These are phyloP conservation scores for Halocynthia aurantium DNA, from an alignment of 23 tunicate genomes.

Conservation along the genomic window DNA sequence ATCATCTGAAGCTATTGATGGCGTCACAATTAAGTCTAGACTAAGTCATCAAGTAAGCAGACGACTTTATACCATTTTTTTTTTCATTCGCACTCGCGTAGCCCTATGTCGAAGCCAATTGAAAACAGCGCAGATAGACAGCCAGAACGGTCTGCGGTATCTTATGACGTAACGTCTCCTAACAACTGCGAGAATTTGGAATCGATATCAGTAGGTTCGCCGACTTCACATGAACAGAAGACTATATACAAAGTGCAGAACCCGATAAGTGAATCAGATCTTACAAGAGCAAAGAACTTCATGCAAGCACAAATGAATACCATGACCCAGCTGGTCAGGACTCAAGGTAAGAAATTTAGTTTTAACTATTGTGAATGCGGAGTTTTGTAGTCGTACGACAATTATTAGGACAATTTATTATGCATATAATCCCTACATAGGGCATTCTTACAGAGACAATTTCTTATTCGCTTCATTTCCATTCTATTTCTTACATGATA, in stretches of 20 bases:
- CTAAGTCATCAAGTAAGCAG: no score
- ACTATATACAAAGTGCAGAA: conserved; percentile 35
- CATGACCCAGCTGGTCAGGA: conserved; percentile 37
- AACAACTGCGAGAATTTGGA: neutral
- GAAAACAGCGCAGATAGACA: no score
- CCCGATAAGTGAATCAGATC: conserved; percentile 23
- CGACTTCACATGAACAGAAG: conserved; percentile 1
- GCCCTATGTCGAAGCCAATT: no score
- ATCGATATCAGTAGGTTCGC: neutral
- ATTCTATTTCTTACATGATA: no score
- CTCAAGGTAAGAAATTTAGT: neutral
- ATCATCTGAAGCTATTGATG: no score
- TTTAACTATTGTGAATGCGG: no score
- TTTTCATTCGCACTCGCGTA: no score
- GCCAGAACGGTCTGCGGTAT: no score
- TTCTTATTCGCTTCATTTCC: neutral
- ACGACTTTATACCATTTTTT: no score
- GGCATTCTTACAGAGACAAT: neutral
- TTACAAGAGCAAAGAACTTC: conserved; percentile 35
- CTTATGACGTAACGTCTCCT: conserved; percentile 9
- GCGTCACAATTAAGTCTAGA: no score
- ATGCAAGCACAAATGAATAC: conserved; percentile 31
- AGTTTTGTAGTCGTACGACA: no score
- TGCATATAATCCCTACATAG: neutral
- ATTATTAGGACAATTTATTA: no score